Conservation (phyloP, 2,888 invertebrate species). For the Notodonta ziczac region DNA sequence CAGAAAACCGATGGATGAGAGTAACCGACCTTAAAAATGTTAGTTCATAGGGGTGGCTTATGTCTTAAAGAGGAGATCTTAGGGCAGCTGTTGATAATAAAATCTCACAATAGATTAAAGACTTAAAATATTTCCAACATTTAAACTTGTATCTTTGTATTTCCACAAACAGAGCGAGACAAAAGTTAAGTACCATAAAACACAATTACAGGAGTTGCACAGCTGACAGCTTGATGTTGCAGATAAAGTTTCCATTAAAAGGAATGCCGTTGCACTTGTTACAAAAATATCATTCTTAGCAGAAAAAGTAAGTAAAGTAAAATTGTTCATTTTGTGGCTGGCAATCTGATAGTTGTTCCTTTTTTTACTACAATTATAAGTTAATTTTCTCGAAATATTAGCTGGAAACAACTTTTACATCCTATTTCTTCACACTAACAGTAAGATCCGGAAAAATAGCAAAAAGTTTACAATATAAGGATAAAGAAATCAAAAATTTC, state of each 20-base stretch:
- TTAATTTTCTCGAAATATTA: too few relatives aligned
- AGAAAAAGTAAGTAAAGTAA: conserved; percentile 23
- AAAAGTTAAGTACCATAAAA: conserved; percentile 38
- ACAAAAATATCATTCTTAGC: conserved; percentile 40
- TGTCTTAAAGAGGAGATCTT: too few relatives aligned
- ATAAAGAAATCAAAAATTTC: too few relatives aligned
- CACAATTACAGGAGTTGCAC: conserved; percentile 37
- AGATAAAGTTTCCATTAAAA: conserved; percentile 42
- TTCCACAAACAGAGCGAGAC: conserved; percentile 19
- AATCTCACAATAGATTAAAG: neutral
- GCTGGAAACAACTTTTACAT: too few relatives aligned
- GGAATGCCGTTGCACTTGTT: conserved; percentile 33
- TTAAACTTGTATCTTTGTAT: conserved; percentile 8
- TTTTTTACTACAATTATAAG: too few relatives aligned
- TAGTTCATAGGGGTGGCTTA: too few relatives aligned
- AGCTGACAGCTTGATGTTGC: conserved; percentile 36
- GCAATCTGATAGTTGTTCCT: neutral
- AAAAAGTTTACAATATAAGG: too few relatives aligned
- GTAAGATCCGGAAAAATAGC: too few relatives aligned
- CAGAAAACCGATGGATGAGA: too few relatives aligned
- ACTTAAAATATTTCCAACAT: neutral
- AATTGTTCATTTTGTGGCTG: conserved; percentile 17
- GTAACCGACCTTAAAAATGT: too few relatives aligned
- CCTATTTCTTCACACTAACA: too few relatives aligned
- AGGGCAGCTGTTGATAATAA: too few relatives aligned